Evolutionary conservation across 2,888 invertebrate species (phyloP), one percentile per base, ranked within the genome.

Genomic region (Heliconius ethilla): DNA sequence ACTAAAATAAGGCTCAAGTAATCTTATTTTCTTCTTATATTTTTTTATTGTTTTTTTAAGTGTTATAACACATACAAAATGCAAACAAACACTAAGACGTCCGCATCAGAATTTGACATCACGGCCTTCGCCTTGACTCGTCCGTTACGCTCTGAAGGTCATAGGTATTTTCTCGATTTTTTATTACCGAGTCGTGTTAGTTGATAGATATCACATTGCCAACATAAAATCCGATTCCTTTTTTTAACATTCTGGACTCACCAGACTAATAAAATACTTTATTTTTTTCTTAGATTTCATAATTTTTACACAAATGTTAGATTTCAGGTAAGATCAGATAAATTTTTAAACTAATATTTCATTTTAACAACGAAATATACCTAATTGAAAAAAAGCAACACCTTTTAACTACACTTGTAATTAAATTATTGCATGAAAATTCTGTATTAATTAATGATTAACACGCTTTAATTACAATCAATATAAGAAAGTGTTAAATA

Each of bases 91-190:
- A 33, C 29, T 70, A 27, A 76, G 74, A 78, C 70, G 62, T 40
- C 69, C 70, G 40, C 15, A 74, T 67, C 45, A 55, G 66, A 62
- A 66, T 70, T 51, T 70, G 76, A 7, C 76, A 79, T 25, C 76
- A 79, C 18, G 40, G 81, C 81, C 82, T 81, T 85, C 84, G 82
- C 90, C 89, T 89, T 89, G 89, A 86, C 84, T 85, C 81, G 77
- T 81, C 82, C 83, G 86, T 86, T 85, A 85, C 86, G 85, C 85
- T 84, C 79, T 80, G 85, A 86, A 87, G 88, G 86, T 83, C 86
- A 63, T 62, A 62, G 65, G 65, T 76, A 78, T 78, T 75, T 29
- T 67, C 40, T 72, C 55, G 27, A 70, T 75, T 78, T 79, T 75
- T 78, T 76, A 69, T 25, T 45, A 66, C 10, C 51, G 51, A 59